Base-by-base conservation (phyloP, 92 coral and sea anemone genomes). In the Porites evermanni region DNA sequence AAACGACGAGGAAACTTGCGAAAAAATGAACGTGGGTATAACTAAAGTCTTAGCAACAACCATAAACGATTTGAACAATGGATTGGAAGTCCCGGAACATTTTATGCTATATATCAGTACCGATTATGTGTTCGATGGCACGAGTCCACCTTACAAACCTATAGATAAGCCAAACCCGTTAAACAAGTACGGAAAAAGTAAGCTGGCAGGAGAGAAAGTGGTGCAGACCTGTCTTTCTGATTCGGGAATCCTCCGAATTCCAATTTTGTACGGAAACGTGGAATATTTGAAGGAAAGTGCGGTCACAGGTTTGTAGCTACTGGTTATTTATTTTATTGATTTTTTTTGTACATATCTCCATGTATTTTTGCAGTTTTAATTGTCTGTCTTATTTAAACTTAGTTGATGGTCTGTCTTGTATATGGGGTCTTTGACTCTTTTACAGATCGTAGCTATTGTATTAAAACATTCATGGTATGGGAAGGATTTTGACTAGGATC, bases 61-160 rank as follows among this genome's bases (percentile, higher is more conserved):
- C 12, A 88, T 95, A 29, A 90, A 87, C 54, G 90, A 74, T 70
- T 88, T 95, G 6, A 95, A 95, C 86, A 65, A 73, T 12, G 94
- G 63, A 14, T 71, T 79, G 53, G 90, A 83, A 20, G 80, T 23
- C 20, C 93, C 92, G 17, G 75, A 76, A 18, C 98, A 95, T 78
- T 95, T 94, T 67, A 84, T 95, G 89, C 78, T 95, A 32, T 95
- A 95, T 64, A 85, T 95, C 38, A 95, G 98, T 74, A 94, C 98
- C 0, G 98, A 92, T 78, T 95, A 95, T 72, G 98, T 95, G 63
- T 95, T 95, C 87, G 98, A 95, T 80, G 98, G 98, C 12, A 89
- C 87, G 5, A 84, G 79, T 18, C 94, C 98, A 0, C 98, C 98
- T 0, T 94, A 94, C 83, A 82, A 90, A 72, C 93, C 98, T 29